A percentile compares a stretch with the other conserved stretches of the same genome.
These are phyloP conservation scores for Dynastes tityus DNA, from an alignment of 2,888 invertebrate genomes.

Conservation along the genomic window DNA sequence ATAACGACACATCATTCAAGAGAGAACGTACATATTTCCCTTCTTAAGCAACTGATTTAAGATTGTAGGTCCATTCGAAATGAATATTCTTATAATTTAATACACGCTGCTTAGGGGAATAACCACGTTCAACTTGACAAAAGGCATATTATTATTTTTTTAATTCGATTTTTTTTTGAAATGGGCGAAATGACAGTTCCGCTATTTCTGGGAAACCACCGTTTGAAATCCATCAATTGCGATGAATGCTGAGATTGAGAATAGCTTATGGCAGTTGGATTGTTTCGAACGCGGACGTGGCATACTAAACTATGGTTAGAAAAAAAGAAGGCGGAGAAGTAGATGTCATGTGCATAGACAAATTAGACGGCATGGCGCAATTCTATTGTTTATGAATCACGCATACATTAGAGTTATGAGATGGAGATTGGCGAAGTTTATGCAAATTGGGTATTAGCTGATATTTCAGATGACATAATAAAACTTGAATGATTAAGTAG, in stretches of 20 bases:
- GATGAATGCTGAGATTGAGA: neutral
- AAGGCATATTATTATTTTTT: too few relatives aligned
- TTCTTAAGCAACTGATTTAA: too few relatives aligned
- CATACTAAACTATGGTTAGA: neutral
- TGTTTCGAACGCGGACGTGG: neutral
- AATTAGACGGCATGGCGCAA: constrained; percentile 2
- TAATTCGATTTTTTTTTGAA: too few relatives aligned
- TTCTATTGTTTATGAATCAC: constrained; percentile 10
- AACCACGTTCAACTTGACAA: too few relatives aligned
- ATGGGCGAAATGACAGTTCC: neutral
- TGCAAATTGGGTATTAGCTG: constrained; percentile 6
- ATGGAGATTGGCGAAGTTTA: constrained; percentile 4
- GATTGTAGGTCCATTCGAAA: too few relatives aligned
- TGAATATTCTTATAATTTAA: too few relatives aligned
- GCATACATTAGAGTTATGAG: neutral
- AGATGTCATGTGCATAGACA: constrained; percentile 11
- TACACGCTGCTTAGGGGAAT: too few relatives aligned
- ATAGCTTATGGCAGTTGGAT: neutral
- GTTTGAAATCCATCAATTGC: neutral
- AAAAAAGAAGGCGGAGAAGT: constrained; percentile 6
- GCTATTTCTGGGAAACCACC: neutral
- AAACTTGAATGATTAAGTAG: too few relatives aligned
- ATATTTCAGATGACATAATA: neutral
- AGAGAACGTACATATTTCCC: too few relatives aligned
- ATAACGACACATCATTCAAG: too few relatives aligned